A percentile compares a stretch with the other conserved stretches of the same genome.
Evolutionary conservation across 2,888 invertebrate species (phyloP).

Genomic region (Agelastica alni): DNA sequence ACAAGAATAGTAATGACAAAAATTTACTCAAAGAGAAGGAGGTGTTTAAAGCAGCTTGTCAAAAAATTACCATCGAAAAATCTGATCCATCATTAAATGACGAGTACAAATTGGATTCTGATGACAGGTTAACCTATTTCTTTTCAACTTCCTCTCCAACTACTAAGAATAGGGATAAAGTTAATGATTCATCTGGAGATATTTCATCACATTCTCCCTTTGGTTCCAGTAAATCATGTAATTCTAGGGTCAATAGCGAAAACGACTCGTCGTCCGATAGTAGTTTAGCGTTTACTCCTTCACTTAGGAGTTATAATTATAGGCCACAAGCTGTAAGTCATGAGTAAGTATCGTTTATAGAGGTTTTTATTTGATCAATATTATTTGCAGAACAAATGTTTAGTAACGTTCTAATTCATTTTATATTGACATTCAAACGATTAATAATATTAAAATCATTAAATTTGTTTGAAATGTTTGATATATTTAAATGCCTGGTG

Average conservation of each 20-base stretch:
- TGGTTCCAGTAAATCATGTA: neutral
- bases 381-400: too few species aligned
- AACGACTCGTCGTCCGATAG: too few species aligned
- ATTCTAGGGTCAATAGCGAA: neutral
- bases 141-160: neutral
- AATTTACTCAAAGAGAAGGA: slow-evolving; percentile 18
- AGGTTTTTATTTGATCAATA: too few species aligned
- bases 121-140: neutral
- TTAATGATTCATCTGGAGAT: too few species aligned
- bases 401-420: neutral
- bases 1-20: neutral
- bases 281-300: too few species aligned
- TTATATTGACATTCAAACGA: neutral
- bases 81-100: neutral
- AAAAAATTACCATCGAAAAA: neutral
- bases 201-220: neutral
- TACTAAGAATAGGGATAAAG: neutral
- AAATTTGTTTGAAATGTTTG: too few species aligned
- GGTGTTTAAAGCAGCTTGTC: slow-evolving; percentile 14
- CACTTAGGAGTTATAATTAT: neutral
- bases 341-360: slow-evolving; percentile 5
- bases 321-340: neutral
- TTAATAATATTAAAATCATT: too few species aligned
- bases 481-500: too few species aligned
- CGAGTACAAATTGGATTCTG: neutral